Conservation (phyloP, 2,797 vertebrate species). For the Microctenopoma steveboyesi region DNA sequence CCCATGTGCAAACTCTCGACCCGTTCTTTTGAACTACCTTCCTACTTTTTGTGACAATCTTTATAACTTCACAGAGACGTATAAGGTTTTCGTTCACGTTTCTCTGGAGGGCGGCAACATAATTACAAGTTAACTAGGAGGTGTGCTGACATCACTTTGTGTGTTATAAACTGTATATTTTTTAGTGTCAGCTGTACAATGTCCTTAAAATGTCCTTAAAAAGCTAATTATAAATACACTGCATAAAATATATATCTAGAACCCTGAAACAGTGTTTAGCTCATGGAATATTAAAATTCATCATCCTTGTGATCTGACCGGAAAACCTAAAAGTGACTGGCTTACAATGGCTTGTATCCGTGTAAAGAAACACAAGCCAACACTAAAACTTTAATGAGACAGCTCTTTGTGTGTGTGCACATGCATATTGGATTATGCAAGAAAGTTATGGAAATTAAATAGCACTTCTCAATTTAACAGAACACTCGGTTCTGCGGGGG, state of each 20-base stretch:
- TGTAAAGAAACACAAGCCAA: conserved; percentile 16
- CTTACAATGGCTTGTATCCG: conserved; percentile 6
- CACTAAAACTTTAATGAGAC: conserved; percentile 12
- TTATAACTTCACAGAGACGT: too few species aligned
- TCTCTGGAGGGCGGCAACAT: too few species aligned
- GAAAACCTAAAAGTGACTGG: conserved; percentile 5
- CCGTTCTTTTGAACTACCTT: background rate
- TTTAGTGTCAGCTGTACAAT: too few species aligned
- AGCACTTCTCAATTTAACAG: background rate
- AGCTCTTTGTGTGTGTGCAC: background rate
- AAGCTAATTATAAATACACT: too few species aligned
- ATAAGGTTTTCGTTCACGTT: too few species aligned
- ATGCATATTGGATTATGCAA: conserved; percentile 6
- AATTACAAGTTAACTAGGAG: too few species aligned
- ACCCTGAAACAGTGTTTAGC: conserved; percentile 3
- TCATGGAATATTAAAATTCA: background rate
- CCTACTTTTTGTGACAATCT: background rate
- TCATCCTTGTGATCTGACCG: background rate
- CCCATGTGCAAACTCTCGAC: background rate
- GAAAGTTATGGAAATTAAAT: background rate
- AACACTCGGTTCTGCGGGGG: background rate
- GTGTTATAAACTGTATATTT: too few species aligned
- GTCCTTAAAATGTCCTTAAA: too few species aligned
- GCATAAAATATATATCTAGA: background rate
- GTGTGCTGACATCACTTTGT: too few species aligned